A percentile compares a stretch with the other conserved stretches of the same genome.
These are phyloP conservation scores for Patiria pectinifera DNA, from an alignment of 53 echinoderm and acorn worm species.

Conservation along the genomic window DNA sequence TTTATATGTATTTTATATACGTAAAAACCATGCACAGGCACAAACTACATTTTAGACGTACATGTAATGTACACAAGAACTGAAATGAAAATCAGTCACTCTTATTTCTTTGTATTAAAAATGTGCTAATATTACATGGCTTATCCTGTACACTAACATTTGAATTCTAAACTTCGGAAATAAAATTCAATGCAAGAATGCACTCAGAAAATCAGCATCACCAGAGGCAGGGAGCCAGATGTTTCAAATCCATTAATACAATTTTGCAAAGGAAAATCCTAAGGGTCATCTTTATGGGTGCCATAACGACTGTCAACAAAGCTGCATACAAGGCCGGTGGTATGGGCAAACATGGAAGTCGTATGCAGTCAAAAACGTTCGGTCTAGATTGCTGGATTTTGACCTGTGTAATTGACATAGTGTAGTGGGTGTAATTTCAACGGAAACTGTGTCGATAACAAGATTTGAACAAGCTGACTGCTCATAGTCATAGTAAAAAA, in stretches of 20 bases:
- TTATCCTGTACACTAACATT: not conserved
- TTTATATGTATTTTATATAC: too few species aligned
- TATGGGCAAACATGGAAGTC: not conserved
- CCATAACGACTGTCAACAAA: slow-evolving; percentile 35
- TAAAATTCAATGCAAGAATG: not conserved
- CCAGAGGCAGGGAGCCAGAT: not conserved
- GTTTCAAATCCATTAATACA: not conserved
- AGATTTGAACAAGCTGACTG: slow-evolving; percentile 18
- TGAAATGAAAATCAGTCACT: too few species aligned
- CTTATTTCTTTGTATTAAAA: too few species aligned
- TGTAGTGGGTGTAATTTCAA: slow-evolving; percentile 23
- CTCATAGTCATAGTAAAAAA: not conserved
- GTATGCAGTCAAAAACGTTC: not conserved
- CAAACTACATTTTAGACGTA: too few species aligned
- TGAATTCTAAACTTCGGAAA: not conserved
- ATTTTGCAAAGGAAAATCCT: slow-evolving; percentile 5
- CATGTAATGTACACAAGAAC: too few species aligned
- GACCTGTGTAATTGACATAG: not conserved
- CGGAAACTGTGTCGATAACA: slow-evolving; percentile 16
- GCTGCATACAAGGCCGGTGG: not conserved
- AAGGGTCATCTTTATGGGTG: not conserved
- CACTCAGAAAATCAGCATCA: not conserved
- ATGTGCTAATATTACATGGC: too few species aligned
- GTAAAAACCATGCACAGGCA: too few species aligned
- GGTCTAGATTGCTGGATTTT: too few species aligned